Base-by-base conservation (phyloP, 2,113 vertebrate genomes). In the Istiophorus platypterus region DNA sequence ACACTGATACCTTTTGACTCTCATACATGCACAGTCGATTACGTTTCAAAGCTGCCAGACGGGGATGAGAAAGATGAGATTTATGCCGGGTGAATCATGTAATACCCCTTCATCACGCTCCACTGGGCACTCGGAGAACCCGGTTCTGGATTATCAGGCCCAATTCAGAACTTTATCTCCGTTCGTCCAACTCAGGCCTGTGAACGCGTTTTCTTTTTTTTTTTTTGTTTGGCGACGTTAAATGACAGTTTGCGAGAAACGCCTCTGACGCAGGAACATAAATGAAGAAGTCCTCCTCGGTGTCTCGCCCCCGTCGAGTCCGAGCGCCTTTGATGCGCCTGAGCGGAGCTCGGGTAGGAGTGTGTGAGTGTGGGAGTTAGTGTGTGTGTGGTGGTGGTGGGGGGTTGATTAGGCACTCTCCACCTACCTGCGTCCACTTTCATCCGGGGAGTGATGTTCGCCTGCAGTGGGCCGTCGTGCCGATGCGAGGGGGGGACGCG, bases 281-380 rank as follows among this genome's bases (percentile, higher is more conserved):
- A 49, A 76, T 52, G 37, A 27, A 49, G 56, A 45, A 29, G 63
- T 11, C 69, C 27, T 84, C 81, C 77, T 62, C 20, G 72, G 68
- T 77, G 66, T 64, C 65, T 90, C 72, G 26, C 74, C 68, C 76
- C 71, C 73, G 47, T 84, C 77, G 75, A 90, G 75, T 74, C 66
- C 9, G 11, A 59, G 14, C 51, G 17, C 88, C 88, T 92, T 90
- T 91, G 88, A 92, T 82, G 85, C 57, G 17, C 68, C 56, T 42
- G 58, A 79, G 71, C 11, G 42, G 78, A 82, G 82, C 75, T 75
- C 24, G 66, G 73, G 54, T n/a, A n/a, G n/a, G n/a, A n/a, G n/a
- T n/a, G n/a, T n/a, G n/a, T n/a, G n/a, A n/a, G n/a, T n/a, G n/a
- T n/a, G n/a, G n/a, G n/a, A n/a, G n/a, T n/a, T n/a, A n/a, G n/a